Evolutionary conservation across 92 coral and sea anemone genomes (phyloP).

Genomic region (Bergia sp.): DNA sequence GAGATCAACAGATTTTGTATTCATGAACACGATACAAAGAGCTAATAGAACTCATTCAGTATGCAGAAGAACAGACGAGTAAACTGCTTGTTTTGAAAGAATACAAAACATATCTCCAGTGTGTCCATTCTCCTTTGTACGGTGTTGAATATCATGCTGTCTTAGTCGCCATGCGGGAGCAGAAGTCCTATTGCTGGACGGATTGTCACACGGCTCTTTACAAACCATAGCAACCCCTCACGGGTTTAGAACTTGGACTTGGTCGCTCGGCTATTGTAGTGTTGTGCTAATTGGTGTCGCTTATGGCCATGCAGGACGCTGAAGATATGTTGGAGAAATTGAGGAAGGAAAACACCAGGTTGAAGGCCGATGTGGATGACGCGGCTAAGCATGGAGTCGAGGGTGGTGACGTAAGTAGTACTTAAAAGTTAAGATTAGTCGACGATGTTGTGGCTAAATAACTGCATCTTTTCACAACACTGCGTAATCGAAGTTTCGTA

Average conservation of each 20-base stretch:
- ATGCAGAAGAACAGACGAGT: conserved; percentile 6
- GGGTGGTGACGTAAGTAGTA: conserved; percentile 76
- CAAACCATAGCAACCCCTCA: conserved; percentile 35
- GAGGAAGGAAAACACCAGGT: conserved; percentile 71
- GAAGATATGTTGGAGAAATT: conserved; percentile 72
- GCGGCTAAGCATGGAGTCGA: conserved; percentile 66
- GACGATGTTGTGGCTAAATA: background rate
- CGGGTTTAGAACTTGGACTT: background rate
- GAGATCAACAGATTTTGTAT: background rate
- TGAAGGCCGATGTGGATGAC: conserved; percentile 82
- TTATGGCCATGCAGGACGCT: conserved; percentile 55
- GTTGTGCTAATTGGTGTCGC: conserved; percentile 8
- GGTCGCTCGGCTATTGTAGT: background rate
- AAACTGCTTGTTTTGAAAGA: background rate
- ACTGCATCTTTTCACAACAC: background rate
- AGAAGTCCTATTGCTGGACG: background rate
- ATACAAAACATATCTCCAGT: background rate
- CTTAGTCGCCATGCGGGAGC: background rate
- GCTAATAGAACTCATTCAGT: background rate
- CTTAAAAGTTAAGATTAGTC: background rate
- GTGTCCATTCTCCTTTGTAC: background rate
- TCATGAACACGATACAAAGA: conserved; percentile 4
- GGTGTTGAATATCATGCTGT: background rate
- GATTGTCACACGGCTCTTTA: background rate
- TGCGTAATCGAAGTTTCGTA: too few relatives aligned